These are phyloP conservation scores for Nomada goodeniana DNA, from an alignment of 2,888 invertebrate species.

Conservation along the genomic window DNA sequence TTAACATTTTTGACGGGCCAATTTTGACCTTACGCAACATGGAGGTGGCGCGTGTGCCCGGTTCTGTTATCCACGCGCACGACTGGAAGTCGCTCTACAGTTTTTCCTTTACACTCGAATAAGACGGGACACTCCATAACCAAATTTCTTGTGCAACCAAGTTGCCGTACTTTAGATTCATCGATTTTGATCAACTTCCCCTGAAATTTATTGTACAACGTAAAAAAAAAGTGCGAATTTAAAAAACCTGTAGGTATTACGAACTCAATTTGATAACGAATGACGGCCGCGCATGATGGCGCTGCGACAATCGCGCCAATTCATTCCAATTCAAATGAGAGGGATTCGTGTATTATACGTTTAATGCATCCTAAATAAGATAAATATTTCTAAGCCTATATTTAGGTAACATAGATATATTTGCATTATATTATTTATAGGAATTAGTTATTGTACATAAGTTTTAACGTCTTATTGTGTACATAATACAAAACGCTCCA, in stretches of 20 bases:
- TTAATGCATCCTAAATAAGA: background rate
- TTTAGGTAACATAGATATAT: background rate
- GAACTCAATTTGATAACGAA: constrained; percentile 49
- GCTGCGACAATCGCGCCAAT: constrained; percentile 30
- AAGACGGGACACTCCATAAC: constrained; percentile 63
- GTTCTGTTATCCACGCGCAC: constrained; percentile 55
- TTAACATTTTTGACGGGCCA: constrained; percentile 79
- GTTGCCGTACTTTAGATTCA: constrained; percentile 26
- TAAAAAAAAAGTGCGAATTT: constrained; percentile 18
- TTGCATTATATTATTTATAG: background rate
- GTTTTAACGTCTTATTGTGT: background rate
- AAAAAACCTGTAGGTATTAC: constrained; percentile 25
- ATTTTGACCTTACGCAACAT: constrained; percentile 77
- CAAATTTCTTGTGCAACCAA: constrained; percentile 40
- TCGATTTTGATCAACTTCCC: constrained; percentile 32
- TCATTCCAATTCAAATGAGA: constrained; percentile 34
- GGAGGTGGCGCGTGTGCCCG: constrained; percentile 56
- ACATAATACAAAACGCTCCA: background rate
- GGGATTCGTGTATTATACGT: background rate
- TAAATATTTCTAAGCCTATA: background rate
- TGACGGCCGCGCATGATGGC: constrained; percentile 42
- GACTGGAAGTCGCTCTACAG: constrained; percentile 54
- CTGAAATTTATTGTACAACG: constrained; percentile 14
- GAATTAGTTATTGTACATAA: background rate
- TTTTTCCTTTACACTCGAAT: constrained; percentile 42